These are phyloP conservation scores for Drosophila greeni DNA, from an alignment of 2,888 invertebrate genomes.

Conservation along the genomic window DNA sequence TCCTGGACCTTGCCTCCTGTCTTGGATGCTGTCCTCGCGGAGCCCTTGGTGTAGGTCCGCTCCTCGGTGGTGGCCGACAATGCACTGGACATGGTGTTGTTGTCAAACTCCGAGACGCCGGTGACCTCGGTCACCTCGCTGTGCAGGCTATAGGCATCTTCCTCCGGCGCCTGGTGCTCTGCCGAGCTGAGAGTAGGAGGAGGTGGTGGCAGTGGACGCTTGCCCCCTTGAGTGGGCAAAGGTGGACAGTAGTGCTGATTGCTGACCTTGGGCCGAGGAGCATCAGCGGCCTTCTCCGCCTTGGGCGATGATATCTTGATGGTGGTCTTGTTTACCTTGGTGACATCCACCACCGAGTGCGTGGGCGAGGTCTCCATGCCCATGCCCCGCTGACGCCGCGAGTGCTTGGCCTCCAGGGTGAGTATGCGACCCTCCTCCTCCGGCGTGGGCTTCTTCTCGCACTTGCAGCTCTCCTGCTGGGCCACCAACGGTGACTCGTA, in stretches of 20 bases:
- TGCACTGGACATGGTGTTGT: slow-evolving; percentile 70
- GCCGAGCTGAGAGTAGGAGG: slow-evolving; percentile 44
- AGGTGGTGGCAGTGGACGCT: slow-evolving; percentile 60
- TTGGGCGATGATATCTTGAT: slow-evolving; percentile 68
- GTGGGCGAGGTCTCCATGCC: slow-evolving; percentile 75
- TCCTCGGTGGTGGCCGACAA: slow-evolving; percentile 55
- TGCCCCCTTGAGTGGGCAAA: slow-evolving; percentile 41
- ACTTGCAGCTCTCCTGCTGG: slow-evolving; percentile 76
- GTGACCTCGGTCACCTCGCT: slow-evolving; percentile 78
- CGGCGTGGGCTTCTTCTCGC: slow-evolving; percentile 72
- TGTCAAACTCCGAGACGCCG: slow-evolving; percentile 74
- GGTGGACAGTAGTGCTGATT: slow-evolving; percentile 64
- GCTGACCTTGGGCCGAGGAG: slow-evolving; percentile 31
- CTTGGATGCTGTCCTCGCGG: not conserved
- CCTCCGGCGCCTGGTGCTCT: slow-evolving; percentile 48
- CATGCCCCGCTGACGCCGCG: slow-evolving; percentile 83
- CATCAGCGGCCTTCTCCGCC: slow-evolving; percentile 20
- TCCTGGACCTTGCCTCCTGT: slow-evolving; percentile 29
- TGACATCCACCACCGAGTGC: slow-evolving; percentile 70
- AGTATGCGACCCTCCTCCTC: slow-evolving; percentile 83
- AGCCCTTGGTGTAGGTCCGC: slow-evolving; percentile 11
- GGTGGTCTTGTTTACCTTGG: slow-evolving; percentile 67
- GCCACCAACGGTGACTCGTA: slow-evolving; percentile 83
- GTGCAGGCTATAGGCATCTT: slow-evolving; percentile 76
- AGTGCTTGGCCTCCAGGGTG: slow-evolving; percentile 86